Evolutionary conservation across 2,113 vertebrate species (phyloP), one percentile per base, ranked within the genome.

Genomic region (Myiopsitta monachus): DNA sequence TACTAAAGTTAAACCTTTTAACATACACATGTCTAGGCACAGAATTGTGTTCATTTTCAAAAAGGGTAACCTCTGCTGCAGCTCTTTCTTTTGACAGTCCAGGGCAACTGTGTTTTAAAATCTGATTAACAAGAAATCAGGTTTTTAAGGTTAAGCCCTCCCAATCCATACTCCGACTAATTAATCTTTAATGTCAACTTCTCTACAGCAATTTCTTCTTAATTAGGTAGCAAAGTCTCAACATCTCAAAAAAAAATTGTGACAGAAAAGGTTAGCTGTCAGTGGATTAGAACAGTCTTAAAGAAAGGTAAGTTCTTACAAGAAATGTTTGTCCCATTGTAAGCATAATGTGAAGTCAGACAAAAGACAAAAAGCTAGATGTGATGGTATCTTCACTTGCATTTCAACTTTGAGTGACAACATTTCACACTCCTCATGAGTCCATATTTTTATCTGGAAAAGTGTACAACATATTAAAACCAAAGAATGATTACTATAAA

Each of bases 371-470:
- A 98, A 98, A 78, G 97, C 97, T 6, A 94, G 13, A 9, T 77
- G 68, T 28, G 98, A 96, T 1, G 97, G 87, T 44, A 97, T 91
- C 36, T 84, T 78, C 82, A 98, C 98, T 16, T 96, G 90, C 97
- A 98, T 98, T 96, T 98, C 97, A 87, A 98, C 96, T 94, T 97
- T 97, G 73, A 98, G 18, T 30, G 95, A 97, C 87, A 98, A 66
- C 47, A 77, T 28, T 62, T 96, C 96, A 26, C 83, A 88, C 33
- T 98, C 97, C 90, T 98, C 98, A 18, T 95, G 93, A 64, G 96
- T 98, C 68, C 96, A 97, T 87, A 98, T 97, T 92, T 96, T 97
- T 63, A 98, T 94, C 98, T 98, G 94, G 78, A 90, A 83, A 64
- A 72, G 61, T 24, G 7, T 74, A 44, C 22, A 38, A 30, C 1